Evolutionary conservation across 2,797 vertebrate species (phyloP), one percentile per base, ranked within the genome.

Genomic region (Oophaga sylvatica): DNA sequence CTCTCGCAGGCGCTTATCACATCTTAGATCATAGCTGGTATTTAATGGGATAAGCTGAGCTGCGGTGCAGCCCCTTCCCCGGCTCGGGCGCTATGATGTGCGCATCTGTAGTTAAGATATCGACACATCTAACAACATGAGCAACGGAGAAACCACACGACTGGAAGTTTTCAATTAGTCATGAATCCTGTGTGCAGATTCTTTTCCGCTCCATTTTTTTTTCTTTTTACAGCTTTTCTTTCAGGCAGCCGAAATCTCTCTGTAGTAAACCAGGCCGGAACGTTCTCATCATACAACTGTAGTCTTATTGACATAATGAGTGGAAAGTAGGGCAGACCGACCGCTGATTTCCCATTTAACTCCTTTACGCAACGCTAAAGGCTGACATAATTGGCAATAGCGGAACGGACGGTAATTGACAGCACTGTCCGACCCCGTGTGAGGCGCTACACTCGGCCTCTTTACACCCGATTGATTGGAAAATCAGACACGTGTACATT

Each of bases 151-250:
- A 85, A 57, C 31, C 5, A 26, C 86, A 31, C 59, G 26, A 60
- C 86, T 63, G 80, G 80, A 87, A 76, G 80, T 80, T 82, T 82
- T 82, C 80, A 87, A 87, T 87, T 87, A 87, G 70, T 76, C 75
- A 87, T 81, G 85, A 81, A 76, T 76, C 6, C 80, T 35, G 68
- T 45, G 70, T 29, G 22, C 77, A 20, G 60, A 7, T 26, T 62
- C 22, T n/a, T 76, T 82, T 56, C 17, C 26, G 26, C 85, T 87
- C 57, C 35, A 29, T 62, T 70, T 41, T 41, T 41, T 41, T 2
- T 41, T 5, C 35, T 41, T 41, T 76, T 81, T 45, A 62, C 86
- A 82, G 70, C 59, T 65, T 59, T 7, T 15, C 65, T 73, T 81
- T 60, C 73, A 60, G 68, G 78, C 76, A 53, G 41, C 31, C 12